These are phyloP conservation scores for Dasypogon diadema DNA, from an alignment of 2,888 invertebrate genomes.

Conservation along the genomic window DNA sequence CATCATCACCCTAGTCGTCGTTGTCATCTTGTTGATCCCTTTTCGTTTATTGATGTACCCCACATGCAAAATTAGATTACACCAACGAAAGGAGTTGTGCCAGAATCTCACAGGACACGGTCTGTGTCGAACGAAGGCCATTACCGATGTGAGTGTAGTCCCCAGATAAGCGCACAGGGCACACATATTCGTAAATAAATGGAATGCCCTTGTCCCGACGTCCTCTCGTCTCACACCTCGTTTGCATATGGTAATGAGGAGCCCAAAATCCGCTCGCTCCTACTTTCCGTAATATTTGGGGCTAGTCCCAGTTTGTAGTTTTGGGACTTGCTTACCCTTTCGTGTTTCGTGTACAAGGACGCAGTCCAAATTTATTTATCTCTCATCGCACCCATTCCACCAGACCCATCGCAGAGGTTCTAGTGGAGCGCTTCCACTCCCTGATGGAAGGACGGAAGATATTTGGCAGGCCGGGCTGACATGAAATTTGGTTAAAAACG, in stretches of 20 bases:
- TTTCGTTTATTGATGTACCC: slow-evolving; percentile 31
- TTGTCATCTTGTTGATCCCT: slow-evolving; percentile 15
- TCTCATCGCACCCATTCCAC: neutral
- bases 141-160: neutral
- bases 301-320: slow-evolving; percentile 38
- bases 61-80: slow-evolving; percentile 33
- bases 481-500: slow-evolving; percentile 13
- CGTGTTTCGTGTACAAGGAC: slow-evolving; percentile 11
- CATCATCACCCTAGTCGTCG: neutral
- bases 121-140: neutral
- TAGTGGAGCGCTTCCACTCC: neutral
- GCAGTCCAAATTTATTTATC: slow-evolving; percentile 6
- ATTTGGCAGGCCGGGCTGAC: slow-evolving; percentile 6
- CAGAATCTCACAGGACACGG: neutral
- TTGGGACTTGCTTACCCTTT: slow-evolving; percentile 44
- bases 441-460: neutral
- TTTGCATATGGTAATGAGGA: slow-evolving; percentile 43
- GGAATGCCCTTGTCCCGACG: slow-evolving; percentile 2
- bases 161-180: neutral
- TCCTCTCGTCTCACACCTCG: slow-evolving; percentile 10
- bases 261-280: slow-evolving; percentile 7
- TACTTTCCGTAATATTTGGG: slow-evolving; percentile 40
- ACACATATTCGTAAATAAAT: slow-evolving; percentile 6
- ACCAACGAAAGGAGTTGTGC: neutral
- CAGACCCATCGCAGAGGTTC: neutral